phyloP scores from a whole-genome alignment of 53 echinoderm and acorn worm genomes.

The Patiria pectinifera region DNA sequence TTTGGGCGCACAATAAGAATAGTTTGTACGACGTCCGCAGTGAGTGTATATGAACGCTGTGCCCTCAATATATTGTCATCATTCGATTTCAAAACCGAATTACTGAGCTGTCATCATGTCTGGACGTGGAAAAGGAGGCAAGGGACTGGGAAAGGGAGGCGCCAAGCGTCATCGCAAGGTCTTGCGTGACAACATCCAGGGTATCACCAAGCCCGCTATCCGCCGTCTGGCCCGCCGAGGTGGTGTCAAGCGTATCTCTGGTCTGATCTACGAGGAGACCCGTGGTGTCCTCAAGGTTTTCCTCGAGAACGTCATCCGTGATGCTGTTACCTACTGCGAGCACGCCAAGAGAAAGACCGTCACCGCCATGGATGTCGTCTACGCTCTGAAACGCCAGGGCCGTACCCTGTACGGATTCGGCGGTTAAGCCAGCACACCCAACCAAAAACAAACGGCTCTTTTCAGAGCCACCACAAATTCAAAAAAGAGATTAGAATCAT shows the following conservation, averaged over 20 bases:
- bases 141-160: constrained; percentile 98
- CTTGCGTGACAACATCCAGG: constrained; percentile 97
- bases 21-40: constrained; percentile 32
- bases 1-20: neutral
- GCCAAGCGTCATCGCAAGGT: constrained; percentile 98
- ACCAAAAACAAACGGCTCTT: constrained; percentile 71
- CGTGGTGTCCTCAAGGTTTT: constrained; percentile 95
- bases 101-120: constrained; percentile 71
- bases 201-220: constrained; percentile 65
- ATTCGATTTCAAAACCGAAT: constrained; percentile 7
- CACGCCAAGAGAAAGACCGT: constrained; percentile 89
- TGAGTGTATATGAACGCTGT: neutral
- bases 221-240: constrained; percentile 61
- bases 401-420: constrained; percentile 98
- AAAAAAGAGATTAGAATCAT: constrained; percentile 52
- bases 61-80: neutral
- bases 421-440: constrained; percentile 28
- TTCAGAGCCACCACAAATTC: constrained; percentile 78
- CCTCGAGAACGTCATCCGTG: constrained; percentile 88
- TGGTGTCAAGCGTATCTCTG: constrained; percentile 96
- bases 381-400: constrained; percentile 96
- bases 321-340: constrained; percentile 89
- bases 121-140: constrained; percentile 99
- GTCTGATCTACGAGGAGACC: constrained; percentile 98
- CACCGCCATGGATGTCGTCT: constrained; percentile 97